These are phyloP conservation scores for Tetranychus urticae DNA, from an alignment of 1,140 invertebrate genomes.

Conservation along the genomic window DNA sequence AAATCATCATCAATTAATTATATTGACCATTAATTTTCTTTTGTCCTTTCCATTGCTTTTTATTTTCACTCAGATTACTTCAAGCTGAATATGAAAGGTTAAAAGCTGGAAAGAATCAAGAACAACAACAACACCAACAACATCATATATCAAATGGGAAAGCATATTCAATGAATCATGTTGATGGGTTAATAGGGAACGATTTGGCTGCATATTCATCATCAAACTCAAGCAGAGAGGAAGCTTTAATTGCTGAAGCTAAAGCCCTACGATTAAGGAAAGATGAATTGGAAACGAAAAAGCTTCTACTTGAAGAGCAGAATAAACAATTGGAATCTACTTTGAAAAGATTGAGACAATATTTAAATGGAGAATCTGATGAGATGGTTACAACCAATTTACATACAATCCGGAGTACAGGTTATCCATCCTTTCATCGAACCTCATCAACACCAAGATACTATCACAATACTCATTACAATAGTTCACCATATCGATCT, in stretches of 20 bases:
- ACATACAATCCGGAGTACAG: no score
- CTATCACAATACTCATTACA: no score
- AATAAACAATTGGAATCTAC: constrained; percentile 51
- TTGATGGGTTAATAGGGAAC: constrained; percentile 6
- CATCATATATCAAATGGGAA: background rate
- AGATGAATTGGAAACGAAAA: constrained; percentile 70
- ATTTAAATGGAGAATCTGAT: background rate
- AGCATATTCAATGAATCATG: background rate
- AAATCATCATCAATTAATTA: background rate
- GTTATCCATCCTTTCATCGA: no score
- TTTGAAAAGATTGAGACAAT: constrained; percentile 37
- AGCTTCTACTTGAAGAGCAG: constrained; percentile 91
- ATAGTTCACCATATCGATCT: no score
- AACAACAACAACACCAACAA: background rate
- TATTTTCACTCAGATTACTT: constrained; percentile 30
- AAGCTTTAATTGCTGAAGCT: constrained; percentile 32
- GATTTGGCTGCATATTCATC: constrained; percentile 67
- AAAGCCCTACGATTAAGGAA: constrained; percentile 65
- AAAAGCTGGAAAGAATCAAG: constrained; percentile 1
- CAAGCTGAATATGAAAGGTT: constrained; percentile 76
- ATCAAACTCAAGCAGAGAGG: background rate
- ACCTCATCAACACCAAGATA: no score
- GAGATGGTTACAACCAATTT: no score
- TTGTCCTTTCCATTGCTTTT: background rate
- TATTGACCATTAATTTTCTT: background rate